Base-by-base conservation (phyloP, 2,888 invertebrate species). In the Hymenopus coronatus region DNA sequence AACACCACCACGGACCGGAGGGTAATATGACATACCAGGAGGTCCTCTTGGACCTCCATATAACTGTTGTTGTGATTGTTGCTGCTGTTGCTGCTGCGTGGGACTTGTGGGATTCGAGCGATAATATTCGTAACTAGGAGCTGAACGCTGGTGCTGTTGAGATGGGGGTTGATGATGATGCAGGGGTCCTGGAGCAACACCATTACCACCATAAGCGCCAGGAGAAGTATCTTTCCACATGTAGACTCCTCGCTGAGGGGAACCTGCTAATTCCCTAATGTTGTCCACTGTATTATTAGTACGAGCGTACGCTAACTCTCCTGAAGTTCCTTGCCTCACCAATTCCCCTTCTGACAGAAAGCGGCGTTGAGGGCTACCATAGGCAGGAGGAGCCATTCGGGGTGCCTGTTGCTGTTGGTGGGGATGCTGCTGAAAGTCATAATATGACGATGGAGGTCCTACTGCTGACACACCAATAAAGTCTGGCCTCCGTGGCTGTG, bases 401-500 rank as follows among this genome's bases (percentile, higher is more conserved):
- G 84, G 88, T 4, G 83, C 84, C 15, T 86, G 89, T 20, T 82
- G 88, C 90, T 90, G 83, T 83, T 93, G 92, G 87, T 92, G 92
- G 54, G 93, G 91, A 89, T 91, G 90, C 89, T 92, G 91, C 84
- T 93, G 91, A 93, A 94, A 91, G 93, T 94, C 90, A 92, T 93
- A 92, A 92, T 93, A 91, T 91, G 92, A 92, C 92, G 92, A 91
- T 91, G 90, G 90, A 83, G 91, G 90, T 89, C 84, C 90, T 85
- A 85, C 90, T 88, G 85, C 90, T 70, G 93, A 92, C 91, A 97
- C 97, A 92, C 97, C 96, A 93, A 97, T 97, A 94, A 97, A 98
- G 94, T 97, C 97, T 90, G 97, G 97, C 91, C 97, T 95, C 92
- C 97, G 95, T 92, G 97, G 97, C 95, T 97, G 97, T 92, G 98